Percentiles rank a stretch among this genome's conserved stretches.
Evolutionary conservation across 2,113 vertebrate species (phyloP).

Genomic region (Podarcis muralis): DNA sequence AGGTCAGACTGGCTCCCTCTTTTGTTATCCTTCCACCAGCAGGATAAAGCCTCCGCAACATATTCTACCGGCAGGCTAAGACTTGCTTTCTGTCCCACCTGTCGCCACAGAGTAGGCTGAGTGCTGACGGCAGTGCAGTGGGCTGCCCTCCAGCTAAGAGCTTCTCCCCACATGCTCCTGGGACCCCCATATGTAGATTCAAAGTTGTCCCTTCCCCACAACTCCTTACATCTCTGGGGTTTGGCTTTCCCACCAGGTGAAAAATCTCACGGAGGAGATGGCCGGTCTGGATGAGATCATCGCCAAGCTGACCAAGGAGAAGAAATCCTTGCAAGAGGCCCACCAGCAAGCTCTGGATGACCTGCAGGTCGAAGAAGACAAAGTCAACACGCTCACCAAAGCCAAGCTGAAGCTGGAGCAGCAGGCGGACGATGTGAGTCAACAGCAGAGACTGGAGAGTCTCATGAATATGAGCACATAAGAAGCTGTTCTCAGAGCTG

Average conservation of each 20-base stretch:
- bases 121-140: no score
- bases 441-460: not conserved
- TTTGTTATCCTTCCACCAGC: no score
- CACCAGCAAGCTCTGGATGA: slow-evolving; percentile 94
- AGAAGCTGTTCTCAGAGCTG: no score
- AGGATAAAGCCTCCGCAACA: no score
- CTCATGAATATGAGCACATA: not conserved
- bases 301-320: slow-evolving; percentile 91
- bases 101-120: no score
- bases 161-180: not conserved
- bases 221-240: not conserved
- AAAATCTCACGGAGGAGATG: slow-evolving; percentile 95
- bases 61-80: no score
- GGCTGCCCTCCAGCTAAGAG: no score
- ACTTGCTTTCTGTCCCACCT: not conserved
- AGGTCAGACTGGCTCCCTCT: no score
- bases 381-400: slow-evolving; percentile 88
- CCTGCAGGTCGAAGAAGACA: slow-evolving; percentile 94
- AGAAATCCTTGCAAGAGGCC: slow-evolving; percentile 91
- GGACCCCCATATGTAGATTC: not conserved
- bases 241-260: slow-evolving; percentile 78
- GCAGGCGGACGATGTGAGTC: slow-evolving; percentile 89
- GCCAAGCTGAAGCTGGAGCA: slow-evolving; percentile 92
- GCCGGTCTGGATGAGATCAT: slow-evolving; percentile 91
- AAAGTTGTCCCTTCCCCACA: not conserved